These are phyloP conservation scores for Sebastolobus alascanus DNA, from an alignment of 2,797 vertebrate species.

Conservation along the genomic window DNA sequence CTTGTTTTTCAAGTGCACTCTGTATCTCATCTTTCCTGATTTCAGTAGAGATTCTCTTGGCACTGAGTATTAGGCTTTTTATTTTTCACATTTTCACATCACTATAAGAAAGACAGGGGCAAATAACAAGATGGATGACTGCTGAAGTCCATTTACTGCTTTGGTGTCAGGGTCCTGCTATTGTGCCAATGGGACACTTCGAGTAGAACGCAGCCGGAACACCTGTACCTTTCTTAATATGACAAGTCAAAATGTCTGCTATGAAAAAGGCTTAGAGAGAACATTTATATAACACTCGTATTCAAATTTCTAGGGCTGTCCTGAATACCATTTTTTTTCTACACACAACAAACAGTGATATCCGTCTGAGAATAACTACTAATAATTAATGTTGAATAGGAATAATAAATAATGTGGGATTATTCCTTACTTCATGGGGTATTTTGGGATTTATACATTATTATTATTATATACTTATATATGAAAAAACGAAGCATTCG, in stretches of 20 bases:
- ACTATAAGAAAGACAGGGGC: background rate
- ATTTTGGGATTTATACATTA: too few relatives aligned
- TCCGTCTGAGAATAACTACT: too few relatives aligned
- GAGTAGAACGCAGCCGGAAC: background rate
- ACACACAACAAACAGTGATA: too few relatives aligned
- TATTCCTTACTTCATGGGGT: too few relatives aligned
- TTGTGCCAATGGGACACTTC: background rate
- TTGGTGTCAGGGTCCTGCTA: background rate
- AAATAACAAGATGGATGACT: background rate
- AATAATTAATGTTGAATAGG: too few relatives aligned
- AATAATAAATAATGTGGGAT: too few relatives aligned
- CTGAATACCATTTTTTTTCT: too few relatives aligned
- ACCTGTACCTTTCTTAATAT: background rate
- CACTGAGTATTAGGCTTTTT: background rate
- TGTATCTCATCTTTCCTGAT: background rate
- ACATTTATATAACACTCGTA: background rate
- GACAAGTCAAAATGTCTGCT: background rate
- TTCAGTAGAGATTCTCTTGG: background rate
- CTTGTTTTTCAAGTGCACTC: background rate
- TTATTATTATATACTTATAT: too few relatives aligned
- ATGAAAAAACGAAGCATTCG: too few relatives aligned
- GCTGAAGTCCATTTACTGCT: conserved; percentile 2
- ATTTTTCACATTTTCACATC: background rate
- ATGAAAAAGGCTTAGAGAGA: background rate
- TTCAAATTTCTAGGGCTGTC: too few relatives aligned